phyloP scores from a whole-genome alignment of 2,888 invertebrate genomes.

The Agrypnus murinus region DNA sequence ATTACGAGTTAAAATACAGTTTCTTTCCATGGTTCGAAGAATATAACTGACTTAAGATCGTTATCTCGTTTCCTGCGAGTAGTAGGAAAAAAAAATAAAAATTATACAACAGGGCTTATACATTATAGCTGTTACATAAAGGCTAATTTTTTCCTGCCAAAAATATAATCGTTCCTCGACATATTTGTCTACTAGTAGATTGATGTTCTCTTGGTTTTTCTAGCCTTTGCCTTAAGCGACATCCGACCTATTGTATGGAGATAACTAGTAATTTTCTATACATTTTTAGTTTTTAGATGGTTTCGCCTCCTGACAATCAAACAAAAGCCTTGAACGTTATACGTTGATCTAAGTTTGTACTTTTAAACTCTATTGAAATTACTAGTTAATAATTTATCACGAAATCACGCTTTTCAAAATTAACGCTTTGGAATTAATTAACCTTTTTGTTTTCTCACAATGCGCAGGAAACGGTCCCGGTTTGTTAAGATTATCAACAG shows the following conservation, averaged over 20 bases:
- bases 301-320: constrained; percentile 33
- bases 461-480: not conserved
- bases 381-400: constrained; percentile 12
- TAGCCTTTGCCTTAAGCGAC: constrained; percentile 36
- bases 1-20: constrained; percentile 28
- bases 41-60: constrained; percentile 21
- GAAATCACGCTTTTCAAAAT: not conserved
- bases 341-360: constrained; percentile 17
- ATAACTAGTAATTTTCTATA: constrained; percentile 42
- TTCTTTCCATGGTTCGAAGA: constrained; percentile 23
- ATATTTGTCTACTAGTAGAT: constrained; percentile 39
- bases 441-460: constrained; percentile 10
- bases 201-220: constrained; percentile 42
- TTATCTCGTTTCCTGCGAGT: constrained; percentile 29
- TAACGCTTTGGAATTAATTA: constrained; percentile 11
- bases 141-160: constrained; percentile 35
- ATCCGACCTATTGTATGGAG: constrained; percentile 42
- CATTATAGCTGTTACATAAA: constrained; percentile 23
- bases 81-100: constrained; percentile 23
- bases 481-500: constrained; percentile 10
- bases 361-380: constrained; percentile 13
- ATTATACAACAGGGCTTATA: constrained; percentile 28
- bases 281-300: constrained; percentile 37
- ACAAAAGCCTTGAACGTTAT: constrained; percentile 27
- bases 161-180: constrained; percentile 38